Evolutionary conservation across 1,140 invertebrate species (phyloP).

Genomic region (Lineus longissimus): DNA sequence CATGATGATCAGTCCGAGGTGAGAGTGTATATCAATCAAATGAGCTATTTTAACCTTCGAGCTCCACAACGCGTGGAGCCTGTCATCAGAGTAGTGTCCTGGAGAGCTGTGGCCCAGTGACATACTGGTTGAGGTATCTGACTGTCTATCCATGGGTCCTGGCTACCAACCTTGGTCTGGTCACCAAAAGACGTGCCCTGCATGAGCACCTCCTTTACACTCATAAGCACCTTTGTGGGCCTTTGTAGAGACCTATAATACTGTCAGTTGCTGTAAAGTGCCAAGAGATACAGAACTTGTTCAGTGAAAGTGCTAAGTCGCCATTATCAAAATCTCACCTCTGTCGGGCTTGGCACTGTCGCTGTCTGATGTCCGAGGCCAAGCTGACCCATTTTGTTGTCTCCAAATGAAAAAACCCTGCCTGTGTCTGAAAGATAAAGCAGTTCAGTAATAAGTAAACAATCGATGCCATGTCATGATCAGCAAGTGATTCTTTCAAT

Average conservation of each 20-base stretch:
- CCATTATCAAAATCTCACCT: slow-evolving; percentile 58
- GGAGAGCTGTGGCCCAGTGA: too few species aligned
- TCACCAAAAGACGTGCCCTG: too few species aligned
- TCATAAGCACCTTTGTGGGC: too few species aligned
- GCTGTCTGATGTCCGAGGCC: slow-evolving; percentile 72
- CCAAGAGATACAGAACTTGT: neutral
- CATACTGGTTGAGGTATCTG: too few species aligned
- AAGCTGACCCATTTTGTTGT: slow-evolving; percentile 87
- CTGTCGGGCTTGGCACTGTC: slow-evolving; percentile 67
- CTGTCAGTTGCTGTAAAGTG: neutral
- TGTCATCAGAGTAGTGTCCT: too few species aligned
- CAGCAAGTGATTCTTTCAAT: neutral
- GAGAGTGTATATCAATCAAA: too few species aligned
- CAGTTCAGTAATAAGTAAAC: slow-evolving; percentile 5
- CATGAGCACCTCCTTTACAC: too few species aligned
- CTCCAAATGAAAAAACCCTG: slow-evolving; percentile 79
- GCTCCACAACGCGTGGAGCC: too few species aligned
- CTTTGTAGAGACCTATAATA: too few species aligned
- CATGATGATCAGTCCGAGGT: neutral
- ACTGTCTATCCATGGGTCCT: too few species aligned
- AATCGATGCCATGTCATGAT: neutral
- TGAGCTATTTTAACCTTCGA: too few species aligned
- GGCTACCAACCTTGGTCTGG: too few species aligned
- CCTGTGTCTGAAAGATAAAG: slow-evolving; percentile 69
- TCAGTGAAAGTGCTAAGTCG: neutral